phyloP scores from a whole-genome alignment of 2,888 invertebrate species.

The Meganola albula region DNA sequence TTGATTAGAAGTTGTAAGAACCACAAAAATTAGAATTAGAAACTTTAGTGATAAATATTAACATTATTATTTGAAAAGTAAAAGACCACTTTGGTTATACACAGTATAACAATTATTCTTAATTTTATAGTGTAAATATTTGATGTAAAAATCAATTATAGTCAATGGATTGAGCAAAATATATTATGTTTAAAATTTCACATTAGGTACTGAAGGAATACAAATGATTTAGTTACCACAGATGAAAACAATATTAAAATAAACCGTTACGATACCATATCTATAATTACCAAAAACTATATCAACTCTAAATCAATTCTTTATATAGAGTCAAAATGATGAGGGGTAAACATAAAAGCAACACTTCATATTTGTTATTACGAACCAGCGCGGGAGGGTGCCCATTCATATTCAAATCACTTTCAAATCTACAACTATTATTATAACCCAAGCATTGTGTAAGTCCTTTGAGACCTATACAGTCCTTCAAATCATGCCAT shows the following conservation, averaged over 20 bases:
- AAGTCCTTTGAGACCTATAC: constrained; percentile 72
- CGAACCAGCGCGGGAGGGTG: constrained; percentile 68
- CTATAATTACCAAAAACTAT: constrained; percentile 61
- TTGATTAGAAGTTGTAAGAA: no score
- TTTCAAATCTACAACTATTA: constrained; percentile 77
- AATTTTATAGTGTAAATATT: no score
- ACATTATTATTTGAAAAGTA: no score
- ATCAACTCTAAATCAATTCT: constrained; percentile 58
- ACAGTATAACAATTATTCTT: no score
- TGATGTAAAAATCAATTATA: no score
- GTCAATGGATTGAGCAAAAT: no score
- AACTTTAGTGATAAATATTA: no score
- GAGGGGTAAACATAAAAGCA: constrained; percentile 62
- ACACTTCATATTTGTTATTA: constrained; percentile 77
- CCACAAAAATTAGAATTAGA: no score
- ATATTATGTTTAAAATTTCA: constrained; percentile 8
- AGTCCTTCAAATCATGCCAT: constrained; percentile 67
- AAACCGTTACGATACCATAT: constrained; percentile 32
- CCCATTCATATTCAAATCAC: constrained; percentile 76
- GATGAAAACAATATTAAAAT: constrained; percentile 30
- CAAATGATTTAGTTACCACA: constrained; percentile 25
- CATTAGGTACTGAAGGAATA: constrained; percentile 14
- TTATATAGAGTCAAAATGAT: constrained; percentile 67
- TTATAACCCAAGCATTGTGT: constrained; percentile 69
- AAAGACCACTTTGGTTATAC: no score